Conservation (phyloP, 2,888 invertebrate species). For the Leucophenga maculata region DNA sequence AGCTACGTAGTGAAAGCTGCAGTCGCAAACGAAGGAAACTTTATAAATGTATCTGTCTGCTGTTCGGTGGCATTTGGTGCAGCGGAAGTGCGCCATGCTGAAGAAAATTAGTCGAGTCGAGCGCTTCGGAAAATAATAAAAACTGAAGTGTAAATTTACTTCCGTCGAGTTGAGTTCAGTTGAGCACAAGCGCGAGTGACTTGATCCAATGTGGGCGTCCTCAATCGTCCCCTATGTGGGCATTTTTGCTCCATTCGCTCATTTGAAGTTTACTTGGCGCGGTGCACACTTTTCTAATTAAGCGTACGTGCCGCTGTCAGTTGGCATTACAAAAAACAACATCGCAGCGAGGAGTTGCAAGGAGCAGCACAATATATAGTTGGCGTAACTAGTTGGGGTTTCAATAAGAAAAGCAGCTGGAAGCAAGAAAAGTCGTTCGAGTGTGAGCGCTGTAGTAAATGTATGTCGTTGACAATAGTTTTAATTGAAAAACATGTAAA, state of each 20-base stretch:
- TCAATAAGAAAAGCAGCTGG: constrained; percentile 15
- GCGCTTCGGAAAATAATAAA: constrained; percentile 60
- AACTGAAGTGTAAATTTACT: constrained; percentile 62
- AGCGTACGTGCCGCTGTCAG: constrained; percentile 62
- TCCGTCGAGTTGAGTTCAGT: constrained; percentile 46
- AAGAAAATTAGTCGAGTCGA: constrained; percentile 59
- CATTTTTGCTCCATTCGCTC: background rate
- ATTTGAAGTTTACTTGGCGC: background rate
- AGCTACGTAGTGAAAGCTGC: too few relatives aligned
- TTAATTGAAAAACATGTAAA: constrained; percentile 56
- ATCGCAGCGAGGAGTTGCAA: too few relatives aligned
- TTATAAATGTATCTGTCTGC: constrained; percentile 28
- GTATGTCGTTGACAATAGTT: constrained; percentile 62
- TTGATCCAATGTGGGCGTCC: background rate
- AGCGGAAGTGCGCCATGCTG: constrained; percentile 33
- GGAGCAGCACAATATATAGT: background rate
- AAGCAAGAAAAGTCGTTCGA: background rate
- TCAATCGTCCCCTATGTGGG: background rate
- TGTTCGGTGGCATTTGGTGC: constrained; percentile 5
- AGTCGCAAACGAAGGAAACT: constrained; percentile 19
- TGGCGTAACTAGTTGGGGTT: background rate
- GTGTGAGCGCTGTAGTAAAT: too few relatives aligned
- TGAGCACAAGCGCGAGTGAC: constrained; percentile 34
- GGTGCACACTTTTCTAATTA: constrained; percentile 55
- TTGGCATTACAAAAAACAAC: constrained; percentile 19